These are phyloP conservation scores for Zootermopsis nevadensis DNA, from an alignment of 2,888 invertebrate genomes.

Conservation along the genomic window DNA sequence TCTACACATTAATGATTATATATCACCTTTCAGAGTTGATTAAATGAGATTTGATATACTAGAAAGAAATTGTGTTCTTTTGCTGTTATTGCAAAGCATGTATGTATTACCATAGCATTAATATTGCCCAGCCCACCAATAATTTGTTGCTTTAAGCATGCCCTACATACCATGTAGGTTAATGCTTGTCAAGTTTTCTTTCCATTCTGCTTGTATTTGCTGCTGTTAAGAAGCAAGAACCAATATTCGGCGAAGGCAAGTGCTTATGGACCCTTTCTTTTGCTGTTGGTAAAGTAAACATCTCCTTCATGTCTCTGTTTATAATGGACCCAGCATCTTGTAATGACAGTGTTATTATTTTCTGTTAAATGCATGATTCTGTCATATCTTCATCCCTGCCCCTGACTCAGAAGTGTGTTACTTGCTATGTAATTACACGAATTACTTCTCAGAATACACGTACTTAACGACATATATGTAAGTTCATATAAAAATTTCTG, in stretches of 20 bases:
- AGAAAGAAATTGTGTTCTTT: background rate
- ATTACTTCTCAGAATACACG: background rate
- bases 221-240: slow-evolving; percentile 39
- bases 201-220: slow-evolving; percentile 28
- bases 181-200: slow-evolving; percentile 15
- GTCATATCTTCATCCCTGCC: background rate
- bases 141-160: slow-evolving; percentile 24
- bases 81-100: background rate
- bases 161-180: background rate
- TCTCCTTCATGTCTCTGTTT: slow-evolving; percentile 2
- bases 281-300: background rate
- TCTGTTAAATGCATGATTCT: slow-evolving; percentile 15
- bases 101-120: background rate
- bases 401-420: background rate
- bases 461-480: background rate
- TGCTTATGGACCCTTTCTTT: slow-evolving; percentile 16
- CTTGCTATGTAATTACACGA: background rate
- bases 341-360: slow-evolving; percentile 2
- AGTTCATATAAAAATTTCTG: background rate
- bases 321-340: slow-evolving; percentile 14
- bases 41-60: too few relatives aligned
- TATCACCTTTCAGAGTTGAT: too few relatives aligned
- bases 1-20: too few relatives aligned
- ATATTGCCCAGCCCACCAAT: slow-evolving; percentile 11
- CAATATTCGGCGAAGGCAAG: slow-evolving; percentile 47